Evolutionary conservation across 2,113 vertebrate genomes (phyloP).

Genomic region (Muntiacus reevesi): DNA sequence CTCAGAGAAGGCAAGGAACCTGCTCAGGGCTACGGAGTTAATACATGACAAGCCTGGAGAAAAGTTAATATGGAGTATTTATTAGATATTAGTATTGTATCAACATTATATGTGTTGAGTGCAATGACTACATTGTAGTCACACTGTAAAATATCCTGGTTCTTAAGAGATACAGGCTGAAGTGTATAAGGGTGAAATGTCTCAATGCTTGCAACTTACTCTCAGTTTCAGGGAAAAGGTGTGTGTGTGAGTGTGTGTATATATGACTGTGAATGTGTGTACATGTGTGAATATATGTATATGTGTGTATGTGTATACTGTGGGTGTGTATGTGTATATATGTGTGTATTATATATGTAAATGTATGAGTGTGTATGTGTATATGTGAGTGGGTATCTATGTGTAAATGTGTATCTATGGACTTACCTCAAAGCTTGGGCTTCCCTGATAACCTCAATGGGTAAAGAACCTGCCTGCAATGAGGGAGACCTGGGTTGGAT

Average conservation of each 20-base stretch:
- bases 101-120: not conserved
- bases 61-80: not conserved
- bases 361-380: not conserved
- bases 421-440: not conserved
- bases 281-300: not conserved
- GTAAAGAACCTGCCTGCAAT: not conserved
- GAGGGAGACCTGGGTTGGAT: not conserved
- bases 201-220: not conserved
- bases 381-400: accelerated
- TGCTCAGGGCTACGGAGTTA: not conserved
- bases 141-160: not conserved
- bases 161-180: not conserved
- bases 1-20: not conserved
- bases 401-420: not conserved
- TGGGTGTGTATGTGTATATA: not conserved
- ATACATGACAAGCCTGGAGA: not conserved
- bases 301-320: not conserved
- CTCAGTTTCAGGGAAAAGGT: not conserved
- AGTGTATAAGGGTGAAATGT: not conserved
- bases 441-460: not conserved
- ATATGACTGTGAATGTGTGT: not conserved
- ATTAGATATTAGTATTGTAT: not conserved
- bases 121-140: not conserved
- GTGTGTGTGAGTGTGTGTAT: accelerated
- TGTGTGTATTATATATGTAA: too few species aligned